Evolutionary conservation across 1,140 invertebrate species (phyloP).

Genomic region (Ladona fulva): DNA sequence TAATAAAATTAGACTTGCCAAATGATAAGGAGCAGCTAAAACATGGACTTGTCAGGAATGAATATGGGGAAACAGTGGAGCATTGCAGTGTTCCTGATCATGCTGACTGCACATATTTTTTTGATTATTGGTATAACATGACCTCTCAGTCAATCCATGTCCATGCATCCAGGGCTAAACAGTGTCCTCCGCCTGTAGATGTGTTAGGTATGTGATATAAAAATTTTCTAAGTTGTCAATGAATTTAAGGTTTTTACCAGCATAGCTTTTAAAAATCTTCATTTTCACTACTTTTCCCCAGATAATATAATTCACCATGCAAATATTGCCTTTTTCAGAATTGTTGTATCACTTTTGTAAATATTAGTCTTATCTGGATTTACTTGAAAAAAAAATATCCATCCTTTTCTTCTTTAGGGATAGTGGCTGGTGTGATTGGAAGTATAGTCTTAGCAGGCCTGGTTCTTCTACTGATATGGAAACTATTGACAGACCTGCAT

Average conservation of each 20-base stretch:
- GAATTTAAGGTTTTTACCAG: no score
- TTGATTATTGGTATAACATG: background rate
- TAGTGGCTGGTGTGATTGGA: conserved; percentile 58
- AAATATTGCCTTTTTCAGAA: no score
- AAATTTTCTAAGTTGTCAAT: no score
- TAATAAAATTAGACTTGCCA: background rate
- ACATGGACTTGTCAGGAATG: background rate
- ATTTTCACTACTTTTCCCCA: no score
- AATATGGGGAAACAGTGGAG: background rate
- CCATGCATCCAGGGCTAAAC: conserved; percentile 22
- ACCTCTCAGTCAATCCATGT: no score
- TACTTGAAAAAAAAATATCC: no score
- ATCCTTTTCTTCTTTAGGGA: no score
- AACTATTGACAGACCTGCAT: conserved; percentile 65
- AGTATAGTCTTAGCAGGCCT: conserved; percentile 65
- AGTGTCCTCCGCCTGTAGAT: background rate
- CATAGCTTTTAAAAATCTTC: no score
- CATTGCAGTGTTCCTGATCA: background rate
- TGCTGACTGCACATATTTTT: background rate
- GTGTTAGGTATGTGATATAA: background rate
- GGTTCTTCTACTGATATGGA: conserved; percentile 68
- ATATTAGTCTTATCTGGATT: no score
- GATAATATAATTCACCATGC: no score
- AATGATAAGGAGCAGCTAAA: background rate
- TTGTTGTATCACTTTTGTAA: no score